A percentile compares a stretch with the other conserved stretches of the same genome.
Conservation (phyloP, 2,113 vertebrate genomes). For the Triplophysa rosa region DNA sequence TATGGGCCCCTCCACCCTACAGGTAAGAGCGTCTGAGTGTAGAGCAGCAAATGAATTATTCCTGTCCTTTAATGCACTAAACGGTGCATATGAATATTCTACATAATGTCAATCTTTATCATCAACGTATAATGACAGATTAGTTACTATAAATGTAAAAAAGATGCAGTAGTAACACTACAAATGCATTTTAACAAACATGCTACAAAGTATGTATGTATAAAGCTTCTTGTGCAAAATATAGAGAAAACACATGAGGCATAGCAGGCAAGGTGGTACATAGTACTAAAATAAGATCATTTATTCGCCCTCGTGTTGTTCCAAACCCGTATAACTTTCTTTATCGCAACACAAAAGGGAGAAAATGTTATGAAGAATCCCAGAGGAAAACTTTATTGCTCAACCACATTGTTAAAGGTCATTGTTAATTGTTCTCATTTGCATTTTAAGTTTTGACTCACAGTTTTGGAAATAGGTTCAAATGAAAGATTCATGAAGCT, state of each 20-base stretch:
- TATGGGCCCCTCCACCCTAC: background rate
- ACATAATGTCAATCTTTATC: background rate
- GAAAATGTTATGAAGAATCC: too few species aligned
- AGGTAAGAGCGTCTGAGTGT: constrained; percentile 8
- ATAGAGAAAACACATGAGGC: background rate
- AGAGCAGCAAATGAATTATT: constrained; percentile 26
- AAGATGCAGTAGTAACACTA: background rate
- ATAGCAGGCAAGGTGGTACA: constrained; percentile 14
- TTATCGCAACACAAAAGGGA: too few species aligned
- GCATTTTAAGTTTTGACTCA: too few species aligned
- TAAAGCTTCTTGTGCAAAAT: constrained; percentile 14
- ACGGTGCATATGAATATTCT: background rate
- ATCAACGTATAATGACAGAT: constrained; percentile 8
- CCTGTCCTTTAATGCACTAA: background rate
- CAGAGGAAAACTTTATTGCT: too few species aligned
- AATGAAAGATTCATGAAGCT: too few species aligned
- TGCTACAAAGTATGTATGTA: constrained; percentile 21
- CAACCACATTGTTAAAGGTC: too few species aligned
- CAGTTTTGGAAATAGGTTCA: too few species aligned
- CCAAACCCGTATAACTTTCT: too few species aligned
- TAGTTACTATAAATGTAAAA: background rate
- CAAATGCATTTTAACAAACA: constrained; percentile 9
- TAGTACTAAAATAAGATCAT: background rate
- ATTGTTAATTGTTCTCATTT: too few species aligned
- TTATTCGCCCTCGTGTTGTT: background rate